These are phyloP conservation scores for Leptopilina clavipes DNA, from an alignment of 1,140 invertebrate species.

Conservation along the genomic window DNA sequence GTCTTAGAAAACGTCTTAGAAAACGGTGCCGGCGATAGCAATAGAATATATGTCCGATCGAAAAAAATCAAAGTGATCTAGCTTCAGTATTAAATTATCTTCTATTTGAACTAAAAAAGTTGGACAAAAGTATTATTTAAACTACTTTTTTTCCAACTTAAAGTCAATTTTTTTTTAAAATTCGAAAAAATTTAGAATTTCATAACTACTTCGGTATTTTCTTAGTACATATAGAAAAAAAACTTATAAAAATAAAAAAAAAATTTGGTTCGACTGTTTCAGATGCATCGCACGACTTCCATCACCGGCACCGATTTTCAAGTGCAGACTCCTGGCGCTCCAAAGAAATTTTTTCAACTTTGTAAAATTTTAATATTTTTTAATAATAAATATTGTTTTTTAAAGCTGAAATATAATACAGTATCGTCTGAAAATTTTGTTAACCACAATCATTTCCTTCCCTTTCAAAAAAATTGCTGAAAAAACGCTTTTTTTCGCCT, in stretches of 20 bases:
- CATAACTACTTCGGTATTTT: slow-evolving; percentile 29
- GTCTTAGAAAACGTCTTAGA: too few relatives aligned
- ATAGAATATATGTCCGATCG: slow-evolving; percentile 30
- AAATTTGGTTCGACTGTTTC: slow-evolving; percentile 18
- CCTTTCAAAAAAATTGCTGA: slow-evolving; percentile 14
- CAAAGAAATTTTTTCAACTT: background rate
- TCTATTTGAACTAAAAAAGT: slow-evolving; percentile 26
- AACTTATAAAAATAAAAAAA: slow-evolving; percentile 29
- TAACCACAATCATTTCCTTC: slow-evolving; percentile 14
- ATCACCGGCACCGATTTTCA: slow-evolving; percentile 19
- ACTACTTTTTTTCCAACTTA: slow-evolving; percentile 1
- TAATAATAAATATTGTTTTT: slow-evolving; percentile 30
- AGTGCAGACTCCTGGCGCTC: slow-evolving; percentile 33
- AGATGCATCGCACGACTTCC: slow-evolving; percentile 24
- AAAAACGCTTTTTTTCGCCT: background rate
- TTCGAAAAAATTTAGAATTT: slow-evolving; percentile 32
- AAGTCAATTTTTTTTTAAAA: slow-evolving; percentile 23
- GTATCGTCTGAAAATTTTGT: slow-evolving; percentile 11
- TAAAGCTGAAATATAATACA: background rate
- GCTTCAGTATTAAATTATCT: slow-evolving; percentile 39
- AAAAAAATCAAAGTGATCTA: slow-evolving; percentile 32
- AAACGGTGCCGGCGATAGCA: slow-evolving; percentile 20
- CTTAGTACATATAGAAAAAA: slow-evolving; percentile 37
- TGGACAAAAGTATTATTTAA: slow-evolving; percentile 30
- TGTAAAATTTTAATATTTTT: background rate